These are phyloP conservation scores for Harpagifer antarcticus DNA, from an alignment of 2,797 vertebrate genomes.

Conservation along the genomic window DNA sequence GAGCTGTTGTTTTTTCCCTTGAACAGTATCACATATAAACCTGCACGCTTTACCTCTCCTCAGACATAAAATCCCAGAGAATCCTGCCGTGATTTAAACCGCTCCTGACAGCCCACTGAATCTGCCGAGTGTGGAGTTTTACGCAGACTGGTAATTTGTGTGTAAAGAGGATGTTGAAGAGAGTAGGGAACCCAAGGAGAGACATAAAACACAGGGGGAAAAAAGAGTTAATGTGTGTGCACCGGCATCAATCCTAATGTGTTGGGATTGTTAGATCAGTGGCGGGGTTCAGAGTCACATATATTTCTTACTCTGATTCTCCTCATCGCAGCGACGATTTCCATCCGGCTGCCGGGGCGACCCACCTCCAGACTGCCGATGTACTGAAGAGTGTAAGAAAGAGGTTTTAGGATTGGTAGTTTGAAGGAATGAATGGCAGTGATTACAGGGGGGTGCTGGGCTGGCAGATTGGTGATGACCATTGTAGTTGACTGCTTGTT, in stretches of 20 bases:
- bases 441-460: neutral
- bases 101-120: slow-evolving; percentile 58
- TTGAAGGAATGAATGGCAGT: neutral
- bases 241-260: neutral
- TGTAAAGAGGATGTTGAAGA: slow-evolving; percentile 6
- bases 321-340: slow-evolving; percentile 98
- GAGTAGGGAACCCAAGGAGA: slow-evolving; percentile 33
- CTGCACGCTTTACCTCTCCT: slow-evolving; percentile 26
- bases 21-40: slow-evolving; percentile 28
- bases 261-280: slow-evolving; percentile 16
- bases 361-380: slow-evolving; percentile 97
- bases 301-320: slow-evolving; percentile 92
- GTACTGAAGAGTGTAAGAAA: slow-evolving; percentile 85
- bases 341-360: slow-evolving; percentile 94
- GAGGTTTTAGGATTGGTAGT: neutral
- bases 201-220: slow-evolving; percentile 4
- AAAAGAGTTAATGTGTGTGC: neutral
- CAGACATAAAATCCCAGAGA: slow-evolving; percentile 37
- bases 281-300: slow-evolving; percentile 4
- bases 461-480: neutral
- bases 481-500: neutral
- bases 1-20: slow-evolving; percentile 7
- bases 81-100: slow-evolving; percentile 51
- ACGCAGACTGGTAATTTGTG: slow-evolving; percentile 30
- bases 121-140: slow-evolving; percentile 39